Percentiles rank a stretch among this genome's conserved stretches.
phyloP scores from a whole-genome alignment of 2,113 vertebrate species.

The Archilochus colubris region DNA sequence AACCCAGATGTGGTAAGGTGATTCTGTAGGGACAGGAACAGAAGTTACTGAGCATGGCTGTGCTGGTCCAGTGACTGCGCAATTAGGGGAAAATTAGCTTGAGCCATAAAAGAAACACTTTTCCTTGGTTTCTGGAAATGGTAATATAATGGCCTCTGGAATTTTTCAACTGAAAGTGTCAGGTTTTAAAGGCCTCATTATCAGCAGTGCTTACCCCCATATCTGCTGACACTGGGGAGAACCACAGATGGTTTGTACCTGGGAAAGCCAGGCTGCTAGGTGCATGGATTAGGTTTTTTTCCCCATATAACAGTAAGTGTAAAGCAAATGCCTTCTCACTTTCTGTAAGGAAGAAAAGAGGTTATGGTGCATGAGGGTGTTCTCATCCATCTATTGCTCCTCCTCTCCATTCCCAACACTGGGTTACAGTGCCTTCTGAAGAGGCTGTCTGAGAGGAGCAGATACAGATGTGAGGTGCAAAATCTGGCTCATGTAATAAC shows the following conservation, averaged over 20 bases:
- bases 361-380: rapidly evolving
- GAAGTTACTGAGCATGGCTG: background rate
- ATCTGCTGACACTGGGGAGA: background rate
- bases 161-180: background rate
- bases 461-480: background rate
- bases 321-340: background rate
- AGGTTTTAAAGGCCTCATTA: background rate
- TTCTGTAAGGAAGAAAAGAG: background rate
- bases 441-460: background rate
- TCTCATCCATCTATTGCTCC: background rate
- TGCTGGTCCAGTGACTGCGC: background rate
- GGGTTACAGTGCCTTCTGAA: background rate
- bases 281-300: background rate
- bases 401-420: background rate
- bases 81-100: background rate
- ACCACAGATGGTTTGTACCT: background rate
- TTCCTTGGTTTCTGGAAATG: background rate
- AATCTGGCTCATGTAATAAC: background rate
- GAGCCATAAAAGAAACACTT: background rate
- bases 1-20: background rate
- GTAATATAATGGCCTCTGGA: background rate
- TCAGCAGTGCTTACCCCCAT: background rate
- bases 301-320: background rate
- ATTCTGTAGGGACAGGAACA: background rate
- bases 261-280: background rate